Evolutionary conservation across 2,888 invertebrate species (phyloP).

Genomic region (Plebejus anna): DNA sequence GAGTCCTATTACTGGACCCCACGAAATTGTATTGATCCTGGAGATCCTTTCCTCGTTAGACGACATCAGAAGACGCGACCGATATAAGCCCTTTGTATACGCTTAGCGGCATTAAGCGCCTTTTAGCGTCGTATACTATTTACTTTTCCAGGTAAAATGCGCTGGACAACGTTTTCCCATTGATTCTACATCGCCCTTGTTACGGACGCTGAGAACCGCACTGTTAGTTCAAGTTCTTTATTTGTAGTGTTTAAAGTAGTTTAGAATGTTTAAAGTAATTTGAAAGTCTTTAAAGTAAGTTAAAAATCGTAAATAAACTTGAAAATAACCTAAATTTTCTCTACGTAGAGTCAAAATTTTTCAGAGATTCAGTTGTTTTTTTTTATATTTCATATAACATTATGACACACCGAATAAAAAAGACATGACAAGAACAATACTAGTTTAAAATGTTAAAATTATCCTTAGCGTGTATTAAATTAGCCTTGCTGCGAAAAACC

Average conservation of each 20-base stretch:
- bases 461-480: no score
- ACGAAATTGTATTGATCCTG: constrained; percentile 67
- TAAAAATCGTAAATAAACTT: neutral
- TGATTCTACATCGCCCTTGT: constrained; percentile 26
- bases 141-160: constrained; percentile 49
- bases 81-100: constrained; percentile 69
- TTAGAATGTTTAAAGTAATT: neutral
- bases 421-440: no score
- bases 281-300: neutral
- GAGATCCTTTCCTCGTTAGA: constrained; percentile 59
- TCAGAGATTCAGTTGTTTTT: neutral
- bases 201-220: neutral
- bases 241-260: neutral
- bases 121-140: constrained; percentile 71
- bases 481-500: no score
- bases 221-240: neutral
- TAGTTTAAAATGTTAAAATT: no score
- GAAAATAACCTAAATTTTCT: neutral
- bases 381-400: no score
- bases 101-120: constrained; percentile 68
- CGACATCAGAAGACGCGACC: constrained; percentile 58
- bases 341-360: neutral
- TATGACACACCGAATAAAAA: no score
- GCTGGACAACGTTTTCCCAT: constrained; percentile 32
- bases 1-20: constrained; percentile 33